A percentile compares a stretch with the other conserved stretches of the same genome.
Conservation (phyloP, 2,888 invertebrate genomes). For the Chloroclysta siterata region DNA sequence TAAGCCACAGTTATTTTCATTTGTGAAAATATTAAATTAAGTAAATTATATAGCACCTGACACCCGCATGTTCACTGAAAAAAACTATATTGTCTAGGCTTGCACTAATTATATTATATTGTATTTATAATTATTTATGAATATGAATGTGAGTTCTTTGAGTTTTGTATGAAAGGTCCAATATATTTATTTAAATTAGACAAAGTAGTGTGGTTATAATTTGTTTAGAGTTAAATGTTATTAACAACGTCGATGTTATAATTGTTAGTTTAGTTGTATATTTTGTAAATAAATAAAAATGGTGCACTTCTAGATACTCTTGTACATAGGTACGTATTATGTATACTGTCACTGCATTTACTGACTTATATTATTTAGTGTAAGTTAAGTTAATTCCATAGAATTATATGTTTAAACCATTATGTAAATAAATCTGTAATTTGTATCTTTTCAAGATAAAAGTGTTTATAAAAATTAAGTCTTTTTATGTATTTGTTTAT, state of each 20-base stretch:
- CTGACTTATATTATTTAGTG: slow-evolving; percentile 46
- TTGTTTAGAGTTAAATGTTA: slow-evolving; percentile 38
- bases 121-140: background rate
- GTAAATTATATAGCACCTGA: too few species aligned
- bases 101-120: too few species aligned
- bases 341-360: slow-evolving; percentile 53
- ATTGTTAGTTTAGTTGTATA: slow-evolving; percentile 76
- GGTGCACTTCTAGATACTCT: slow-evolving; percentile 74
- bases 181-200: slow-evolving; percentile 9
- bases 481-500: slow-evolving; percentile 16
- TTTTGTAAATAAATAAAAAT: slow-evolving; percentile 77
- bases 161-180: slow-evolving; percentile 33
- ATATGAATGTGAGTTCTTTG: background rate
- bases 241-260: slow-evolving; percentile 70
- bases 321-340: slow-evolving; percentile 59
- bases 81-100: too few species aligned
- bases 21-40: too few species aligned
- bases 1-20: too few species aligned
- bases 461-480: slow-evolving; percentile 16
- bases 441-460: slow-evolving; percentile 16
- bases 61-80: too few species aligned
- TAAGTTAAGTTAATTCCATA: slow-evolving; percentile 29
- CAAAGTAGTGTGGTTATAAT: slow-evolving; percentile 6
- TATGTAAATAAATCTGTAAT: slow-evolving; percentile 32
- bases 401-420: slow-evolving; percentile 38